Conservation (phyloP, 1,140 invertebrate genomes). For the Ptiloglossa arizonensis region DNA sequence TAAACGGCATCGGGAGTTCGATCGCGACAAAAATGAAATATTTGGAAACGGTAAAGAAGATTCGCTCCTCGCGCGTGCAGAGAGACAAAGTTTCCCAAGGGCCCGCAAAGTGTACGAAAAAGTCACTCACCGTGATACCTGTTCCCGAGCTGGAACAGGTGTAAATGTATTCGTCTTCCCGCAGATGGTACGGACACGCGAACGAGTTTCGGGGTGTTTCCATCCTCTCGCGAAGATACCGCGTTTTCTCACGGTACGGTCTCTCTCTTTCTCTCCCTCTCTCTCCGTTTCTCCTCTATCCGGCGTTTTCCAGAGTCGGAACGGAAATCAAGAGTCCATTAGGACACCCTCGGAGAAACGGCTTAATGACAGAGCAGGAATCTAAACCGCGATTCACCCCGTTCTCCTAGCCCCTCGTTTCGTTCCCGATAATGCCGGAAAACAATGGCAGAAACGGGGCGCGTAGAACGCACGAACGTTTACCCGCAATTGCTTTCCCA, state of each 20-base stretch:
- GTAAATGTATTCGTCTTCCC: constrained; percentile 53
- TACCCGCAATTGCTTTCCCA: constrained; percentile 68
- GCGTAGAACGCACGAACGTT: constrained; percentile 38
- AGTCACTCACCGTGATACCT: constrained; percentile 49
- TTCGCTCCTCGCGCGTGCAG: too few relatives aligned
- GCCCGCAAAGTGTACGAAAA: constrained; percentile 20
- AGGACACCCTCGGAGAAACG: constrained; percentile 71
- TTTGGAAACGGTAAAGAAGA: too few relatives aligned
- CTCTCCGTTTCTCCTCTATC: too few relatives aligned
- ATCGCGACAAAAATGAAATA: too few relatives aligned
- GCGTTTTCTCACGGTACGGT: constrained; percentile 73
- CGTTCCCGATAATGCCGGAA: constrained; percentile 69
- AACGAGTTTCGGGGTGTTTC: constrained; percentile 3
- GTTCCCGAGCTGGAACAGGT: constrained; percentile 53
- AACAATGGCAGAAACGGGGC: constrained; percentile 70
- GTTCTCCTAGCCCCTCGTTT: constrained; percentile 27
- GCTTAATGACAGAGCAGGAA: constrained; percentile 75
- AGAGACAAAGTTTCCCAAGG: too few relatives aligned
- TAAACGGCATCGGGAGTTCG: constrained; percentile 14
- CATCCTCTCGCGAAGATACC: constrained; percentile 60
- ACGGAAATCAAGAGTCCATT: constrained; percentile 65
- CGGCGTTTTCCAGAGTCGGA: constrained; percentile 46
- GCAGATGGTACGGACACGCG: constrained; percentile 52
- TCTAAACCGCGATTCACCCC: constrained; percentile 70
- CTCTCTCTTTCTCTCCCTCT: too few relatives aligned